A percentile compares a stretch with the other conserved stretches of the same genome.
Conservation (phyloP, 2,797 vertebrate genomes). For the Enteromius argenteus region DNA sequence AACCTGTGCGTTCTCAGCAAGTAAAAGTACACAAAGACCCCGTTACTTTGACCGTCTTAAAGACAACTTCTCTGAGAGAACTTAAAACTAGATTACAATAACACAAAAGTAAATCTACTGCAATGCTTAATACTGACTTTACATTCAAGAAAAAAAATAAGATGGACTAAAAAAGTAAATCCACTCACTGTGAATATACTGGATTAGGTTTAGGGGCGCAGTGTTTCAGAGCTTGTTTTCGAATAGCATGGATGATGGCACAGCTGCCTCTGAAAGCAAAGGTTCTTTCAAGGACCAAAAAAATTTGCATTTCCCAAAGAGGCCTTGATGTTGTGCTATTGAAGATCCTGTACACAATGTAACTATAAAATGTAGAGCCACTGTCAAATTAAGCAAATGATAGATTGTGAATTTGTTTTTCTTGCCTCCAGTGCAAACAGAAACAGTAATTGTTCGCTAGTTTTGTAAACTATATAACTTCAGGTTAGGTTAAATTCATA, state of each 20-base stretch:
- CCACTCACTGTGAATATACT: neutral
- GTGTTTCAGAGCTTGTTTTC: conserved; percentile 12
- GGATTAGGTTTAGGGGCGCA: conserved; percentile 23
- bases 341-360: neutral
- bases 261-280: conserved; percentile 43
- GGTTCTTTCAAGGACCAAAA: conserved; percentile 15
- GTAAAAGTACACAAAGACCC: conserved; percentile 49
- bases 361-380: conserved; percentile 6
- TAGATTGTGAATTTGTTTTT: neutral
- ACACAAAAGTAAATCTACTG: conserved; percentile 47
- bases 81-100: conserved; percentile 33
- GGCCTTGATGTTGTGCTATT: conserved; percentile 11
- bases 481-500: conserved; percentile 1
- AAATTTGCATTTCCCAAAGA: conserved; percentile 23
- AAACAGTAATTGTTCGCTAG: conserved; percentile 23
- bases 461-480: neutral
- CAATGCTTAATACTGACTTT: conserved; percentile 49
- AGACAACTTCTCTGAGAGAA: conserved; percentile 39
- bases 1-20: conserved; percentile 70
- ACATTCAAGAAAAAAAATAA: neutral
- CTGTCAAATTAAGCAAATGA: conserved; percentile 10
- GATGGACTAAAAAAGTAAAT: conserved; percentile 3
- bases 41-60: conserved; percentile 12
- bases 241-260: conserved; percentile 53
- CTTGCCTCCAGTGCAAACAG: conserved; percentile 23